Conservation (phyloP, 2,113 vertebrate genomes). For the Muntiacus reevesi region DNA sequence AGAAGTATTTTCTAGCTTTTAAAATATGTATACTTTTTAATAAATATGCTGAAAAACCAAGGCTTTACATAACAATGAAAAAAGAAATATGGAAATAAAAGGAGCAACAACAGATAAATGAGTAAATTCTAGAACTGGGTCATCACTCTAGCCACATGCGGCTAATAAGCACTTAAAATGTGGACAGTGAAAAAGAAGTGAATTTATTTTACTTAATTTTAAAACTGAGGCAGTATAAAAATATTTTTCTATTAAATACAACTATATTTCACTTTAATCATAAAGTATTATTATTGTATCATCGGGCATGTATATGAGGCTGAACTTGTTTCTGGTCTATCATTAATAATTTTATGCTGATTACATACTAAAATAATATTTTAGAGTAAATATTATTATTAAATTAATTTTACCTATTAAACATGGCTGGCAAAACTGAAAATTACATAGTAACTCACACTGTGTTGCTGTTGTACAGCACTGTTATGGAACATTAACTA, state of each 20-base stretch:
- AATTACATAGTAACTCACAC: background rate
- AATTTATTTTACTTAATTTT: constrained; percentile 1
- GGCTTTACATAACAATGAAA: background rate
- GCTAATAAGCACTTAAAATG: background rate
- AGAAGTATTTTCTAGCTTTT: constrained; percentile 21
- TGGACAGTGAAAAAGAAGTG: background rate
- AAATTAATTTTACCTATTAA: background rate
- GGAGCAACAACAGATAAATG: background rate
- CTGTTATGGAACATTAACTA: background rate
- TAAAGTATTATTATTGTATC: background rate
- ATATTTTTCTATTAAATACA: background rate
- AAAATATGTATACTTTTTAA: constrained; percentile 19
- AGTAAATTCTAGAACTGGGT: background rate
- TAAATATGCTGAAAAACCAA: background rate
- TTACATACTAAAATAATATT: background rate
- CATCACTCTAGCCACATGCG: background rate
- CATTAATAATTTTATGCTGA: background rate
- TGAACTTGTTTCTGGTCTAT: background rate
- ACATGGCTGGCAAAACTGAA: constrained; percentile 1
- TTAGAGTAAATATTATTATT: background rate
- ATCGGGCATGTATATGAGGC: background rate
- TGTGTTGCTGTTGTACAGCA: background rate
- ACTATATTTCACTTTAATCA: background rate
- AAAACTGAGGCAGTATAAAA: background rate
- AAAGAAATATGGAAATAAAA: background rate